These are phyloP conservation scores for Euwallacea similis DNA, from an alignment of 1,140 invertebrate species.

Conservation along the genomic window DNA sequence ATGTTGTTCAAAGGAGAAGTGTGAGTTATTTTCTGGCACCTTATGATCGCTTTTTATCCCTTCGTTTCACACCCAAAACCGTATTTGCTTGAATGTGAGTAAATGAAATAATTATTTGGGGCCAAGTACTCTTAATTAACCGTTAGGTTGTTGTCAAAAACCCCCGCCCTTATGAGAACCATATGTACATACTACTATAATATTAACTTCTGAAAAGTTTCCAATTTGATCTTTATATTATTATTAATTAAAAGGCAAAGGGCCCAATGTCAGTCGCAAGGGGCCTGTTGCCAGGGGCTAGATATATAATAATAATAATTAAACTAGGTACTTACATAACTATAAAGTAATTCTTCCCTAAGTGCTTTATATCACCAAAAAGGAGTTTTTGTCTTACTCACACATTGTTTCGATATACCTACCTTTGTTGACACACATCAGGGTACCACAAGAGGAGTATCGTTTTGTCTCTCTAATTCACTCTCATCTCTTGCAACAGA, in stretches of 20 bases:
- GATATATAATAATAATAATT: too few relatives aligned
- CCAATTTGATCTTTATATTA: too few relatives aligned
- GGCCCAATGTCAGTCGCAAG: too few relatives aligned
- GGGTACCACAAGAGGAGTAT: too few relatives aligned
- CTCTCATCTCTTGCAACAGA: too few relatives aligned
- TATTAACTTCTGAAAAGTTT: too few relatives aligned
- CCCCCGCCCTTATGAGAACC: conserved; percentile 25
- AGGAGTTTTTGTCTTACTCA: conserved; percentile 36
- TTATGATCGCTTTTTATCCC: background rate
- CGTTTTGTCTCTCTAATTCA: too few relatives aligned
- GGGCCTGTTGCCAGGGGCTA: too few relatives aligned
- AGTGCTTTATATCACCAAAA: conserved; percentile 53
- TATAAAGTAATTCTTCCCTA: conserved; percentile 53
- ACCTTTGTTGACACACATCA: too few relatives aligned
- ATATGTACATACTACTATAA: background rate
- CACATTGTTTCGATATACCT: background rate
- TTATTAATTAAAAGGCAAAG: too few relatives aligned
- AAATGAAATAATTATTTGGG: conserved; percentile 39
- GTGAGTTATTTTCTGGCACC: background rate
- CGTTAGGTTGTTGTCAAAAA: conserved; percentile 36
- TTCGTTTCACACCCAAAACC: too few relatives aligned
- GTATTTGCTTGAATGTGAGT: conserved; percentile 4
- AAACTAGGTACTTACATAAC: conserved; percentile 40
- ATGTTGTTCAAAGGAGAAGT: background rate
- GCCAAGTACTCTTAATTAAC: conserved; percentile 36